Base-by-base conservation (phyloP, 2,113 vertebrate species). In the Otus sunia region DNA sequence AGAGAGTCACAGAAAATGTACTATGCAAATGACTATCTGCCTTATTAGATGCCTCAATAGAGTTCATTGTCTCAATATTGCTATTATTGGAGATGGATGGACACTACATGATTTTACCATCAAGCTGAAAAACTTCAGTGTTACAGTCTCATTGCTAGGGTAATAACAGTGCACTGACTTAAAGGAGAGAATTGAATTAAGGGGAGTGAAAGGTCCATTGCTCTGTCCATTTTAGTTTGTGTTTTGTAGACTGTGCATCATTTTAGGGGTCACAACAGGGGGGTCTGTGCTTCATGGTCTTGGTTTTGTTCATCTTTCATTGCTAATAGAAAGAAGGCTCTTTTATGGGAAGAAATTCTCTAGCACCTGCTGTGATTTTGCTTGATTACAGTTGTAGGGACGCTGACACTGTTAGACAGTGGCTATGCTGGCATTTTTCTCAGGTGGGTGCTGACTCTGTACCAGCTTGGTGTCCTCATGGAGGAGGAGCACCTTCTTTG, bases 51-150 rank as follows among this genome's bases (percentile, higher is more conserved):
- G 96, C 76, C 87, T 98, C 98, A 98, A 98, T 98, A 94, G 98
- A 92, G 74, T 41, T 94, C 97, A 98, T 98, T 98, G 98, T 98
- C 92, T 95, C 94, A 89, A 92, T 98, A 97, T 98, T 92, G 97
- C 98, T 98, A 98, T 98, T 98, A 98, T 98, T 98, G 97, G 97
- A 97, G 94, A 97, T 98, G 90, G 97, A 97, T 98, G 97, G 98
- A 97, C 97, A 97, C 97, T 96, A 96, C 88, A 92, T 97, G 97
- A 98, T 98, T 98, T 98, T 98, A 96, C 97, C 97, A 98, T 97
- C 92, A 92, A 96, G 86, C 97, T 98, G 97, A 98, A 98, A 97
- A 98, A 97, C 94, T 94, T 97, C 97, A 98, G 96, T 98, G 97
- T 98, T 98, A 85, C 72, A 84, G 79, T 84, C 63, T 94, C 94